Percentiles rank a stretch among this genome's conserved stretches.
Conservation (phyloP, 2,888 invertebrate species). For the Drosophila recens region DNA sequence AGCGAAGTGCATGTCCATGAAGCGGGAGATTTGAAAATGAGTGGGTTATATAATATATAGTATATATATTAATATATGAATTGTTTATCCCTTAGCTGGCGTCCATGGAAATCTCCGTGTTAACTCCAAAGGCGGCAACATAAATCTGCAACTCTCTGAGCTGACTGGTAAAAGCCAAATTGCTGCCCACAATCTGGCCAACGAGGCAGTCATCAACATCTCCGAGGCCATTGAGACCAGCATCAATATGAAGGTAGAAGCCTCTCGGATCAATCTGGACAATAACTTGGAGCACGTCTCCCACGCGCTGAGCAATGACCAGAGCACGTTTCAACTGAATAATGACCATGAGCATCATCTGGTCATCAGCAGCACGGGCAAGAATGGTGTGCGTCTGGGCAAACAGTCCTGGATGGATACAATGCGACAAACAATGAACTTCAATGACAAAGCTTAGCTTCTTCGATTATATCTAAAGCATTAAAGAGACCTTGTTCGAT, state of each 20-base stretch:
- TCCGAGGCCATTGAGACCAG: constrained; percentile 83
- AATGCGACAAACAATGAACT: constrained; percentile 57
- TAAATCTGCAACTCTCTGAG: constrained; percentile 83
- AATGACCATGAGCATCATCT: constrained; percentile 65
- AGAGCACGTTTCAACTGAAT: constrained; percentile 70
- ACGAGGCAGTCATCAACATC: constrained; percentile 79
- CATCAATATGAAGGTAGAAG: constrained; percentile 73
- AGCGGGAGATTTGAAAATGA: constrained; percentile 82
- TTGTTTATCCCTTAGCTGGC: constrained; percentile 72
- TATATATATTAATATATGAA: no score
- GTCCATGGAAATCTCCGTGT: constrained; percentile 83
- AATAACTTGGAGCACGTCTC: constrained; percentile 74
- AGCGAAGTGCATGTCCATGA: constrained; percentile 76
- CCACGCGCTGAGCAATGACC: constrained; percentile 69
- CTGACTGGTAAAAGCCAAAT: constrained; percentile 80
- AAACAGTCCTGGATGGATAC: constrained; percentile 84
- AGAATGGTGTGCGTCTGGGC: constrained; percentile 77
- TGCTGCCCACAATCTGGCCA: constrained; percentile 67
- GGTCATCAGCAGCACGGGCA: constrained; percentile 69
- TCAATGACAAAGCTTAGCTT: constrained; percentile 14
- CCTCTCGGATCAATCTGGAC: constrained; percentile 74
- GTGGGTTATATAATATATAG: no score
- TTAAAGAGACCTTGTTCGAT: constrained; percentile 1
- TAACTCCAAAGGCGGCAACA: constrained; percentile 76
- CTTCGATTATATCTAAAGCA: background rate